Conservation (phyloP, 2,113 vertebrate genomes). For the Glareola pratincola region DNA sequence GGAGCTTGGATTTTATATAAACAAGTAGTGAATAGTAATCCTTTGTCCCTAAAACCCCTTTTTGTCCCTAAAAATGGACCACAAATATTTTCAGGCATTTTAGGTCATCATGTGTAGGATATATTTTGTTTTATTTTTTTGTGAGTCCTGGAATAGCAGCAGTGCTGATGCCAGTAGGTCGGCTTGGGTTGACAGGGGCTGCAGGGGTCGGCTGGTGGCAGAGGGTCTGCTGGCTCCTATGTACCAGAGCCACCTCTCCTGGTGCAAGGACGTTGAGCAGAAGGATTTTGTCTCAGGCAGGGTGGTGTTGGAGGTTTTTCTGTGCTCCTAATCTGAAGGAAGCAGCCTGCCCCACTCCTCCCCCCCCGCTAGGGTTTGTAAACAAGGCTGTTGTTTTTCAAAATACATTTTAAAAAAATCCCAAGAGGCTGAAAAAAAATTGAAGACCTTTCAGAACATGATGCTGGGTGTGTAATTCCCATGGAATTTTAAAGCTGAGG, state of each 20-base stretch:
- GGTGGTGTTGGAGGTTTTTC: neutral
- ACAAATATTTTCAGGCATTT: neutral
- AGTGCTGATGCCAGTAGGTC: neutral
- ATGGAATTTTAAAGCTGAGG: neutral
- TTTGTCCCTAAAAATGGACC: neutral
- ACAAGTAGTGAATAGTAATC: neutral
- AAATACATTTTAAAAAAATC: neutral
- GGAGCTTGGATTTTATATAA: neutral
- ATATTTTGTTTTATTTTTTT: neutral
- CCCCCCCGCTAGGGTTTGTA: neutral
- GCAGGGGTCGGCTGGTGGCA: neutral
- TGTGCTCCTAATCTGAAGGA: neutral
- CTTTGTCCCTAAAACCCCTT: neutral
- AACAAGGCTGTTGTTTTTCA: neutral
- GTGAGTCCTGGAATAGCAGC: neutral
- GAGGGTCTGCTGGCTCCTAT: neutral
- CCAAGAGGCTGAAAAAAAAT: neutral
- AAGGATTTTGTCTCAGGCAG: neutral
- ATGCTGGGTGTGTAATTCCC: neutral
- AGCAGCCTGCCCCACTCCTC: neutral
- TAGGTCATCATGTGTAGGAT: neutral
- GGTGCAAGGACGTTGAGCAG: neutral
- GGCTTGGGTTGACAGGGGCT: neutral
- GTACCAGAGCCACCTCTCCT: neutral
- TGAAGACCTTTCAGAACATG: neutral